phyloP scores from a whole-genome alignment of 2,888 invertebrate species.

The Theretra japonica region DNA sequence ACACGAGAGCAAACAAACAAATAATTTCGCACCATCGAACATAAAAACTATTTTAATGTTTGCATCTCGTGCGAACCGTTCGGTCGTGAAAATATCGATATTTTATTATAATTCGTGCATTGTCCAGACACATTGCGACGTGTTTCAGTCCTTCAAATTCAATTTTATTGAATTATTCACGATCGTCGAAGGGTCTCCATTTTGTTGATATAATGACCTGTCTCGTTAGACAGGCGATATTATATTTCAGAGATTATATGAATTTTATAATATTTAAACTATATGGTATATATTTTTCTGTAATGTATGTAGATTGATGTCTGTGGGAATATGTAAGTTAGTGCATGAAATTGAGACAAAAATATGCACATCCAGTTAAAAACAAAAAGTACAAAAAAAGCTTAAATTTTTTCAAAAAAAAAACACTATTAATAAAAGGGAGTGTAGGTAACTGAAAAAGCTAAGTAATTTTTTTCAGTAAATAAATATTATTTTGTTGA shows the following conservation, averaged over 20 bases:
- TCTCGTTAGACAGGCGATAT: slow-evolving; percentile 57
- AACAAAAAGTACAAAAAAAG: no score
- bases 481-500: no score
- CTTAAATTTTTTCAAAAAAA: no score
- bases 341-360: no score
- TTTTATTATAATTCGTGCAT: slow-evolving; percentile 72
- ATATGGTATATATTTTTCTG: no score
- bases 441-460: no score
- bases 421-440: no score
- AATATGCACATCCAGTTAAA: no score
- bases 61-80: slow-evolving; percentile 43
- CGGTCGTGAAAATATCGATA: slow-evolving; percentile 56
- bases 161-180: slow-evolving; percentile 81
- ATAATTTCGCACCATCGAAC: slow-evolving; percentile 36
- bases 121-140: slow-evolving; percentile 70
- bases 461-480: no score
- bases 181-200: slow-evolving; percentile 56
- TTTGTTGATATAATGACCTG: slow-evolving; percentile 64
- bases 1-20: slow-evolving; percentile 26
- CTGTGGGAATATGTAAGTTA: no score
- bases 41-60: slow-evolving; percentile 45
- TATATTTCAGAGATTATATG: neutral
- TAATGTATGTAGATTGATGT: no score
- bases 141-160: slow-evolving; percentile 68
- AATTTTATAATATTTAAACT: no score